Evolutionary conservation across 2,797 vertebrate genomes (phyloP).

Genomic region (Lithobates pipiens): DNA sequence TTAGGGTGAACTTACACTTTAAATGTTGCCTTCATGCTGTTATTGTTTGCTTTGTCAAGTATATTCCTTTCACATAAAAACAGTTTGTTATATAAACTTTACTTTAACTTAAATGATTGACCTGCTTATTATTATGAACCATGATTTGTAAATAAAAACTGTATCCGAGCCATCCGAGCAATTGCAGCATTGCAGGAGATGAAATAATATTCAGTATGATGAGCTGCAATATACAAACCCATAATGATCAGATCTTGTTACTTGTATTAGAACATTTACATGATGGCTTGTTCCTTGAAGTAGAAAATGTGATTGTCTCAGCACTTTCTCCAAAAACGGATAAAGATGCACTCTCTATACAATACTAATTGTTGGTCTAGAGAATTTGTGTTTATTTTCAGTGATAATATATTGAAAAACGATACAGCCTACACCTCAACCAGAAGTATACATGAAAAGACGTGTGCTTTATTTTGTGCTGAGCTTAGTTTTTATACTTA

Average conservation of each 20-base stretch:
- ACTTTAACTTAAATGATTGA: constrained; percentile 30
- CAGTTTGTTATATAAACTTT: no score
- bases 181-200: constrained; percentile 13
- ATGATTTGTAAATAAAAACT: constrained; percentile 48
- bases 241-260: constrained; percentile 37
- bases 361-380: constrained; percentile 30
- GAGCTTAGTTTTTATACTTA: not conserved
- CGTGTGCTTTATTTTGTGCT: not conserved
- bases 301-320: constrained; percentile 52
- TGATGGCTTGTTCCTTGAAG: constrained; percentile 44
- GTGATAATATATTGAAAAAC: constrained; percentile 8
- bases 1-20: no score
- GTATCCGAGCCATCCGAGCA: constrained; percentile 3
- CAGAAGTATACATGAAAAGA: not conserved
- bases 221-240: constrained; percentile 45
- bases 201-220: constrained; percentile 37
- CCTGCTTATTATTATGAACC: constrained; percentile 38
- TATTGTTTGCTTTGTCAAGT: no score
- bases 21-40: no score
- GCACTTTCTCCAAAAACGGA: constrained; percentile 28
- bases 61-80: no score
- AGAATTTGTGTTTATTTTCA: constrained; percentile 22
- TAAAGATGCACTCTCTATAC: constrained; percentile 30
- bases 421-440: constrained; percentile 1
- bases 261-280: constrained; percentile 50